Evolutionary conservation across 2,888 invertebrate genomes (phyloP), one percentile per base, ranked within the genome.

Genomic region (Notocelia uddmanniana): DNA sequence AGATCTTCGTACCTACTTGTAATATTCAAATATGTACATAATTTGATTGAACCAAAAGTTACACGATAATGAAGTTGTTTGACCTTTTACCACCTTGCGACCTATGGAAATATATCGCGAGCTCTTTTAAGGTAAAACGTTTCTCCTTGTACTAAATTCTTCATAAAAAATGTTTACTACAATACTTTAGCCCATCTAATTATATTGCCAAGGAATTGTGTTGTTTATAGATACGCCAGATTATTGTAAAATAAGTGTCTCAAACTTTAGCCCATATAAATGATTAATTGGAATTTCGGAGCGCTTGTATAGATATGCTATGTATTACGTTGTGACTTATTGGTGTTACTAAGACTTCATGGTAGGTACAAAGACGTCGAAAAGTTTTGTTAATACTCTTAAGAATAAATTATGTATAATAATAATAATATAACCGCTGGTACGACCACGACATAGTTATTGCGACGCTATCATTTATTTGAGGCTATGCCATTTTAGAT

Each of bases 1-100:
- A 79, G 78, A 74, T 74, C 82, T 85, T 82, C 80, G 82, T 86
- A 80, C 82, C 80, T 78, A 52, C n/a, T n/a, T n/a, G n/a, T n/a
- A n/a, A 23, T 58, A 60, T 9, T 19, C 19, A 34, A 26, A n/a
- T 37, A 37, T n/a, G n/a, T n/a, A n/a, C n/a, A 31, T 31, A 31
- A 15, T 41, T 41, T 41, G 5, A 45, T n/a, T n/a, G n/a, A n/a
- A 41, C 15, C 15, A 45, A n/a, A 37, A n/a, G 41, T 45, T n/a
- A 45, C 41, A n/a, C 6, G n/a, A n/a, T n/a, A 15, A n/a, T n/a
- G 41, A 15, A 15, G 2, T 41, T 41, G 45, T 15, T 45, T 45
- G 15, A n/a, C n/a, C 6, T n/a, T 45, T n/a, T 6, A 1, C n/a
- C n/a, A 13, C 15, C n/a, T n/a, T 45, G 8, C 5, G 5, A 31